phyloP scores from a whole-genome alignment of 1,140 invertebrate genomes.

The Eueides isabella region DNA sequence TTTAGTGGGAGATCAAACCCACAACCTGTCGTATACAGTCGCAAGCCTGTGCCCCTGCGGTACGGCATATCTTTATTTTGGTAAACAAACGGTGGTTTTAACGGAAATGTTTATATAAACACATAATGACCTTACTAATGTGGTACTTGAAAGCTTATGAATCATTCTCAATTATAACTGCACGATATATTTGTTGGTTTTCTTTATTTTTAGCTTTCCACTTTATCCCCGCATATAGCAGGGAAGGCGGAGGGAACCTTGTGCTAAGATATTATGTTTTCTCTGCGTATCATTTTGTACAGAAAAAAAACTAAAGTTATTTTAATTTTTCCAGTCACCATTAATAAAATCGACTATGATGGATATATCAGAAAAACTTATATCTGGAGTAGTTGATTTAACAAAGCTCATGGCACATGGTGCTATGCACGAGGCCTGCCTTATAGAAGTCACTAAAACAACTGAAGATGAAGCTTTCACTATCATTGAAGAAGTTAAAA shows the following conservation, averaged over 20 bases:
- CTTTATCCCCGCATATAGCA: background rate
- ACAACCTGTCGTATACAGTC: too few relatives aligned
- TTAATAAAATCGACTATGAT: conserved; percentile 71
- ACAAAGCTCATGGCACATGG: conserved; percentile 73
- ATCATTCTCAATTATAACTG: background rate
- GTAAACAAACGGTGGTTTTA: background rate
- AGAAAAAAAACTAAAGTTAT: too few relatives aligned
- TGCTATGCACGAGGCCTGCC: conserved; percentile 74
- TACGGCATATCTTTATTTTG: too few relatives aligned
- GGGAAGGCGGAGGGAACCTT: background rate
- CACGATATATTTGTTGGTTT: background rate
- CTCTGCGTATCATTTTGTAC: too few relatives aligned
- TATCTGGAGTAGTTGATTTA: conserved; percentile 64
- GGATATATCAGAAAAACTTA: conserved; percentile 65
- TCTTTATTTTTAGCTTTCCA: background rate
- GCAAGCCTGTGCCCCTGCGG: too few relatives aligned
- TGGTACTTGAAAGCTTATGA: conserved; percentile 1
- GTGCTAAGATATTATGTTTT: background rate
- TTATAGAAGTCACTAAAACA: conserved; percentile 70
- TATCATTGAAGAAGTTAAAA: conserved; percentile 51
- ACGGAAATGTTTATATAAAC: conserved; percentile 11
- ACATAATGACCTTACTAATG: conserved; percentile 10
- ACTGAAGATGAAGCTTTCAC: conserved; percentile 65
- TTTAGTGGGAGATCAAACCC: too few relatives aligned
- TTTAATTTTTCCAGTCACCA: conserved; percentile 69